A percentile compares a stretch with the other conserved stretches of the same genome.
Conservation (phyloP, 2,888 invertebrate genomes). For the Glaucopsyche alexis region DNA sequence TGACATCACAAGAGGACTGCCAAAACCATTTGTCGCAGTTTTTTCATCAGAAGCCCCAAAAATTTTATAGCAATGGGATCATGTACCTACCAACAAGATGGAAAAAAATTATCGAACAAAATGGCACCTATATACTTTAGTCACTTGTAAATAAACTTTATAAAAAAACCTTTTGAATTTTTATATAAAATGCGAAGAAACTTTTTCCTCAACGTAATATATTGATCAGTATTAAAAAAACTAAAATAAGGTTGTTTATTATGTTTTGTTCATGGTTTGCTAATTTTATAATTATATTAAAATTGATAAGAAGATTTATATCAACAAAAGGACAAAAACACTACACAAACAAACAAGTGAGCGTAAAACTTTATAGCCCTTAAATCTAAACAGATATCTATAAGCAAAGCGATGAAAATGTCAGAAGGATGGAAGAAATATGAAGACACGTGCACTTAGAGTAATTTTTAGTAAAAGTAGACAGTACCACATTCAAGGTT, state of each 20-base stretch:
- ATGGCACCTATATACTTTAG: too few relatives aligned
- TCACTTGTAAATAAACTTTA: too few relatives aligned
- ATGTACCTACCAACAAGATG: too few relatives aligned
- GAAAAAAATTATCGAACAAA: too few relatives aligned
- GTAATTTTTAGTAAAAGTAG: constrained; percentile 48
- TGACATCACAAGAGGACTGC: too few relatives aligned
- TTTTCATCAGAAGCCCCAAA: too few relatives aligned
- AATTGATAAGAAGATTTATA: neutral
- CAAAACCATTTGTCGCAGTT: too few relatives aligned
- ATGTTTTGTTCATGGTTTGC: neutral
- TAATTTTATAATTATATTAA: neutral
- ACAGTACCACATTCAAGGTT: constrained; percentile 75
- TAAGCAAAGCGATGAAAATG: constrained; percentile 63
- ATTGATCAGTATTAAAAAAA: constrained; percentile 1
- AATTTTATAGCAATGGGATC: too few relatives aligned
- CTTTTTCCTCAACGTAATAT: too few relatives aligned
- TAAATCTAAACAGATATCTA: constrained; percentile 44
- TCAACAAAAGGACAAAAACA: constrained; percentile 13
- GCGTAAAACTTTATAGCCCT: constrained; percentile 8
- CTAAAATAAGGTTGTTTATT: neutral
- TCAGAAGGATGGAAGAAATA: constrained; percentile 42
- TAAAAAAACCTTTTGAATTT: too few relatives aligned
- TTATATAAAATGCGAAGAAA: too few relatives aligned
- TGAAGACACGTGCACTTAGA: constrained; percentile 37
- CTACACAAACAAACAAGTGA: constrained; percentile 18